Conservation (phyloP, 2,797 vertebrate species). For the Anisognathus igniventris region DNA sequence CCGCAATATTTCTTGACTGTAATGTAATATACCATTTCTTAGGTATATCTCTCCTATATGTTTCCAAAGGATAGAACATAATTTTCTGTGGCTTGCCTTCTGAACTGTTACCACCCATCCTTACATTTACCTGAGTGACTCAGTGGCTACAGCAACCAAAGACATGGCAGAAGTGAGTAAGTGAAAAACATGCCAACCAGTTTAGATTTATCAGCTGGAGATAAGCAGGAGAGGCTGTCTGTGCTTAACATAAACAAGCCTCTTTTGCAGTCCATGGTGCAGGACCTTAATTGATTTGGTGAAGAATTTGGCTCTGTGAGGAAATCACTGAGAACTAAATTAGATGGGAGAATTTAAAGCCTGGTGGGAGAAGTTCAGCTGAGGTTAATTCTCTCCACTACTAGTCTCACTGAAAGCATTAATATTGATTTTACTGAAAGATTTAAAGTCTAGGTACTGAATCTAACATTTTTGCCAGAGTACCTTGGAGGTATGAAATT, state of each 20-base stretch:
- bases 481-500: not conserved
- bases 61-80: not conserved
- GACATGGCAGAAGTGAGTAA: not conserved
- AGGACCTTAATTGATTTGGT: not conserved
- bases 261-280: not conserved
- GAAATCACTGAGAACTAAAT: not conserved
- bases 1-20: not conserved
- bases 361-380: not conserved
- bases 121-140: not conserved
- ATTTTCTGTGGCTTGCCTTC: not conserved
- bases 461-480: not conserved
- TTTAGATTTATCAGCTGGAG: not conserved
- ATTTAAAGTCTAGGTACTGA: not conserved
- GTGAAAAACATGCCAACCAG: not conserved
- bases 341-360: not conserved
- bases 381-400: not conserved
- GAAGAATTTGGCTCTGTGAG: not conserved
- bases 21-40: not conserved
- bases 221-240: not conserved
- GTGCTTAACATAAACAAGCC: not conserved
- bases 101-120: not conserved
- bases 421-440: conserved; percentile 19
- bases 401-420: not conserved
- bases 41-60: not conserved
- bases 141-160: not conserved